A percentile compares a stretch with the other conserved stretches of the same genome.
phyloP scores from a whole-genome alignment of 2,113 vertebrate species.

The Corythoichthys haematopterus region DNA sequence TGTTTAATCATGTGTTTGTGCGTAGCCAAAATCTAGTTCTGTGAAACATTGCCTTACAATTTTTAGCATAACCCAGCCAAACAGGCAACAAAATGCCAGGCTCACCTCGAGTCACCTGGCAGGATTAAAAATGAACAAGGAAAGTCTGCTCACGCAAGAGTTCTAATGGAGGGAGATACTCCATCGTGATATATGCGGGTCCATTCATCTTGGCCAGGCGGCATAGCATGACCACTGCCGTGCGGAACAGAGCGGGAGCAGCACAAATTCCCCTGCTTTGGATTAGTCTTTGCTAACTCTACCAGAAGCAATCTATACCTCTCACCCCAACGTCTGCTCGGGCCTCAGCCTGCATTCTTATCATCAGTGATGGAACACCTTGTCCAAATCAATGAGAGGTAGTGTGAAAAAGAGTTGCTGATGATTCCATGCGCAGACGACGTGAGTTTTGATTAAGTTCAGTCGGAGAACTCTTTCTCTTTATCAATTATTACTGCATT shows the following conservation, averaged over 20 bases:
- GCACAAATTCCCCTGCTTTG: slow-evolving; percentile 23
- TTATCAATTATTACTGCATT: slow-evolving; percentile 2
- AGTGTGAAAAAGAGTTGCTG: background rate
- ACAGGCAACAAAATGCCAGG: background rate
- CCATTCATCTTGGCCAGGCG: slow-evolving; percentile 43
- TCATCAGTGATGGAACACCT: slow-evolving; percentile 49
- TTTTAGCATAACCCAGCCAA: background rate
- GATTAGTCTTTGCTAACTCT: slow-evolving; percentile 61
- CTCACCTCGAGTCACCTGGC: background rate
- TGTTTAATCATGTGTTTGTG: background rate
- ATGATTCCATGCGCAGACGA: slow-evolving; percentile 11
- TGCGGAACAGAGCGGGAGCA: background rate
- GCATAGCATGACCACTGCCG: slow-evolving; percentile 31
- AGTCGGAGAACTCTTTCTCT: background rate
- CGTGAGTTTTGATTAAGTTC: slow-evolving; percentile 4
- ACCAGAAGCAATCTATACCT: slow-evolving; percentile 59
- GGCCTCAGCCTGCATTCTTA: slow-evolving; percentile 41
- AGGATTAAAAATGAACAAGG: slow-evolving; percentile 24
- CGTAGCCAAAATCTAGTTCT: background rate
- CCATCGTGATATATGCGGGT: slow-evolving; percentile 24
- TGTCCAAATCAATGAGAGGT: slow-evolving; percentile 18
- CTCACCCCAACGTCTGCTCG: slow-evolving; percentile 19
- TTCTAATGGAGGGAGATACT: slow-evolving; percentile 34
- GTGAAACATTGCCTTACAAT: background rate
- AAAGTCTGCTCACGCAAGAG: slow-evolving; percentile 21